Evolutionary conservation across 1,140 invertebrate genomes (phyloP).

Genomic region (Pissodes strobi): DNA sequence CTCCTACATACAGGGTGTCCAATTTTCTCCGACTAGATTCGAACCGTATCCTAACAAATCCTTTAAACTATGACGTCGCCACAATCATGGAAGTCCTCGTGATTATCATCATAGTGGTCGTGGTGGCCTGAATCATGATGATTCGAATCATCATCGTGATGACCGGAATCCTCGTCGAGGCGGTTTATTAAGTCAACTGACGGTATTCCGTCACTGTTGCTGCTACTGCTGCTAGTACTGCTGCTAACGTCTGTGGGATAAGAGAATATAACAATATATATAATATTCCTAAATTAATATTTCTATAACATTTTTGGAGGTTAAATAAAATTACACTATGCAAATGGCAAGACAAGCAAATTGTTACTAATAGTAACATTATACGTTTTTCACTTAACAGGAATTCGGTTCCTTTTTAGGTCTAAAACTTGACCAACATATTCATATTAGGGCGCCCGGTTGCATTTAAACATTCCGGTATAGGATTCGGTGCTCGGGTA

Average conservation of each 20-base stretch:
- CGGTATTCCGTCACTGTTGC: neutral
- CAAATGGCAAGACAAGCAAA: too few relatives aligned
- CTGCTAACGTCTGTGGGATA: neutral
- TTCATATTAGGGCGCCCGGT: too few relatives aligned
- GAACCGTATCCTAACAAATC: neutral
- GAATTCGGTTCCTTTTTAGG: too few relatives aligned
- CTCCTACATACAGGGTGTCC: too few relatives aligned
- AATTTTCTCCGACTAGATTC: slow-evolving; percentile 2
- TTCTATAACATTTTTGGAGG: too few relatives aligned
- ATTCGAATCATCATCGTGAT: slow-evolving; percentile 1
- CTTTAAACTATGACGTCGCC: neutral
- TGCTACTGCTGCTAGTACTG: neutral
- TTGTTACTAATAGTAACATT: too few relatives aligned
- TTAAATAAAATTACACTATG: too few relatives aligned
- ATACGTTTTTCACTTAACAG: too few relatives aligned
- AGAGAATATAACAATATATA: neutral
- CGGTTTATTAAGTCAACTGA: slow-evolving; percentile 1
- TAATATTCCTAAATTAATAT: neutral
- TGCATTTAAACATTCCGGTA: too few relatives aligned
- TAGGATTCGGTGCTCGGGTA: too few relatives aligned
- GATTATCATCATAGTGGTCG: neutral
- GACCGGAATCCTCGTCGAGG: slow-evolving; percentile 4
- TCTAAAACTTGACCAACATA: too few relatives aligned
- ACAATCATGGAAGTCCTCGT: neutral
- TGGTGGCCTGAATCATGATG: neutral